Percentiles rank a stretch among this genome's conserved stretches.
Conservation (phyloP, 2,113 vertebrate species). For the Erinaceus europaeus region DNA sequence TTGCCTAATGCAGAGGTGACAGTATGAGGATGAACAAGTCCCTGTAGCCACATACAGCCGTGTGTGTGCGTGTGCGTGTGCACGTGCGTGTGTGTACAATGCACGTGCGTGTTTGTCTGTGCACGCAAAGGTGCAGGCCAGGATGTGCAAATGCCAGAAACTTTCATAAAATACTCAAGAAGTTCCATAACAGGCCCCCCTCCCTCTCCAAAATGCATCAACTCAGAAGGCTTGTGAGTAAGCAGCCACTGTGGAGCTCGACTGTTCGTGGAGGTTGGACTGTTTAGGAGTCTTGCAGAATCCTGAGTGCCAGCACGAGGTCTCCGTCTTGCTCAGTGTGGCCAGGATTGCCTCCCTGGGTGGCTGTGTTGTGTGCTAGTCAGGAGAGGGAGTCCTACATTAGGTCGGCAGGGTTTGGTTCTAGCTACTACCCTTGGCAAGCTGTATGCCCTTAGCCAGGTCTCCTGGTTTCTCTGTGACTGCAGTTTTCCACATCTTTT, state of each 20-base stretch:
- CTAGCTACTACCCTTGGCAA: background rate
- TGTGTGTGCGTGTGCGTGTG: background rate
- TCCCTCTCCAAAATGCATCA: background rate
- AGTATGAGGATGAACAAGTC: slow-evolving; percentile 29
- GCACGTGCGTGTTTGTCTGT: background rate
- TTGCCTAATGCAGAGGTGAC: background rate
- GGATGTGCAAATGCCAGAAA: background rate
- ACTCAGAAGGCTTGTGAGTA: background rate
- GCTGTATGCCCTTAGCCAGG: background rate
- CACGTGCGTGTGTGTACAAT: too few relatives aligned
- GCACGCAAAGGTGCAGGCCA: background rate
- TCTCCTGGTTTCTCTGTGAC: background rate
- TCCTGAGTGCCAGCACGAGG: rapidly evolving
- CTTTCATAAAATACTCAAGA: background rate
- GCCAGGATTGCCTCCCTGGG: background rate
- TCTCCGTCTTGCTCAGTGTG: background rate
- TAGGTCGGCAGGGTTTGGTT: background rate
- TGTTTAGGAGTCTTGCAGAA: background rate
- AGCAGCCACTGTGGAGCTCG: background rate
- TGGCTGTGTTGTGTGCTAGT: too few relatives aligned
- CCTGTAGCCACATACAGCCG: background rate
- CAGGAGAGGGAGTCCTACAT: background rate
- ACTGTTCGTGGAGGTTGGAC: background rate
- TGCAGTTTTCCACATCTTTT: background rate
- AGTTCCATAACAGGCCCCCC: background rate